Conservation (phyloP, 2,888 invertebrate species). For the Bombylius major region DNA sequence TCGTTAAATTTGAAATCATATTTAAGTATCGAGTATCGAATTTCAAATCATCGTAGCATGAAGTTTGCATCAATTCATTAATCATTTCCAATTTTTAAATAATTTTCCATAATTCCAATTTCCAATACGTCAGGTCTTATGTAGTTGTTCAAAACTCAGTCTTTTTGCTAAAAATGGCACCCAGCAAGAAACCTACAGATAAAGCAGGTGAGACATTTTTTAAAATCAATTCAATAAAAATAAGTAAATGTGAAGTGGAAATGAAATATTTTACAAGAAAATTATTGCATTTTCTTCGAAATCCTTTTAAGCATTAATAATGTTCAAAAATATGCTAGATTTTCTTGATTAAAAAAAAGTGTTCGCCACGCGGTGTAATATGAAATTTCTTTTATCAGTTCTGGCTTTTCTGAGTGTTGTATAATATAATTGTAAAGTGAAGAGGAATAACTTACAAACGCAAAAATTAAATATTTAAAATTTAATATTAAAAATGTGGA, state of each 20-base stretch:
- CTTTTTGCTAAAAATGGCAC: slow-evolving; percentile 61
- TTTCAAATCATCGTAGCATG: too few species aligned
- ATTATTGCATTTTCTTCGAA: neutral
- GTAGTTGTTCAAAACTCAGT: neutral
- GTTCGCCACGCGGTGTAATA: slow-evolving; percentile 33
- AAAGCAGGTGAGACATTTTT: slow-evolving; percentile 59
- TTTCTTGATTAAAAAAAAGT: neutral
- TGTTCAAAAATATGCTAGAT: slow-evolving; percentile 5
- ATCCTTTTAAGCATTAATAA: neutral
- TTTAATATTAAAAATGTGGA: too few species aligned
- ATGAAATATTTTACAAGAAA: neutral
- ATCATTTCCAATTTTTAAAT: too few species aligned
- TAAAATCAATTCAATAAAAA: slow-evolving; percentile 17
- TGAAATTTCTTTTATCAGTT: neutral
- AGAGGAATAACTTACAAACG: neutral
- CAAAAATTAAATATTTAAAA: neutral
- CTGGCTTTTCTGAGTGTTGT: too few species aligned
- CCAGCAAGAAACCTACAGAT: slow-evolving; percentile 66
- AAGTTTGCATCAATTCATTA: too few species aligned
- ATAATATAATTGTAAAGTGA: neutral
- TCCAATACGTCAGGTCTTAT: neutral
- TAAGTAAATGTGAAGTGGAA: neutral
- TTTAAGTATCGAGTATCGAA: too few species aligned
- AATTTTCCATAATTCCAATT: too few species aligned
- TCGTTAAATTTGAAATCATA: too few species aligned